Evolutionary conservation across 92 coral and sea anemone genomes (phyloP).

Genomic region (Palythoa grandiflora): DNA sequence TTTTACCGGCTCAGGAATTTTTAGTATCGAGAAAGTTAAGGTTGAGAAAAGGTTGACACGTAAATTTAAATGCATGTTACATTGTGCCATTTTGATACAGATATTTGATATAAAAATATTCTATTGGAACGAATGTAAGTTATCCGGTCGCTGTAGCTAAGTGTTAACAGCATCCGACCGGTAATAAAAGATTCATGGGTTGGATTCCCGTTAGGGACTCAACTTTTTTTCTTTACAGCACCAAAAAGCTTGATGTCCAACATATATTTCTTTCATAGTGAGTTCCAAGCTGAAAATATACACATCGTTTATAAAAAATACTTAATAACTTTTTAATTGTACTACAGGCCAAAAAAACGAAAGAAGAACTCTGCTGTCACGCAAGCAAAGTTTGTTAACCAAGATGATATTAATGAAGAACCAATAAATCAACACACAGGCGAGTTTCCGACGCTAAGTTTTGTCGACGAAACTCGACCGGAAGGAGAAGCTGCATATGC

Average conservation of each 20-base stretch:
- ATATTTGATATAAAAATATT: background rate
- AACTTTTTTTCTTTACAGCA: too few relatives aligned
- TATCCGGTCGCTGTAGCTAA: too few relatives aligned
- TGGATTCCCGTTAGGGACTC: too few relatives aligned
- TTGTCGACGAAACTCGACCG: constrained; percentile 15
- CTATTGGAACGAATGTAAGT: too few relatives aligned
- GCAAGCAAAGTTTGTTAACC: background rate
- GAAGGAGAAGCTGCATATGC: background rate
- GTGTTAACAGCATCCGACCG: too few relatives aligned
- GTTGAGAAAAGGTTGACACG: background rate
- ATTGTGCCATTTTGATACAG: background rate
- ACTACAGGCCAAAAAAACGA: constrained; percentile 9
- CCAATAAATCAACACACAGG: background rate
- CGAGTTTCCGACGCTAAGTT: constrained; percentile 2
- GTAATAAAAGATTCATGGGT: too few relatives aligned
- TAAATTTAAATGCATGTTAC: background rate
- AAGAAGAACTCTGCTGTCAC: constrained; percentile 1
- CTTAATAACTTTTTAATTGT: too few relatives aligned
- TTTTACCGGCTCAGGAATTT: too few relatives aligned
- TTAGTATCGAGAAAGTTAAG: too few relatives aligned
- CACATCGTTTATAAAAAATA: background rate
- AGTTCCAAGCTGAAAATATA: too few relatives aligned
- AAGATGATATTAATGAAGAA: background rate
- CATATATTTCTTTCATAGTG: background rate
- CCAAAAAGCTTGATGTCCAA: too few relatives aligned